Base-by-base conservation (phyloP, 2,888 invertebrate species). In the Lepidochrysops patricia region DNA sequence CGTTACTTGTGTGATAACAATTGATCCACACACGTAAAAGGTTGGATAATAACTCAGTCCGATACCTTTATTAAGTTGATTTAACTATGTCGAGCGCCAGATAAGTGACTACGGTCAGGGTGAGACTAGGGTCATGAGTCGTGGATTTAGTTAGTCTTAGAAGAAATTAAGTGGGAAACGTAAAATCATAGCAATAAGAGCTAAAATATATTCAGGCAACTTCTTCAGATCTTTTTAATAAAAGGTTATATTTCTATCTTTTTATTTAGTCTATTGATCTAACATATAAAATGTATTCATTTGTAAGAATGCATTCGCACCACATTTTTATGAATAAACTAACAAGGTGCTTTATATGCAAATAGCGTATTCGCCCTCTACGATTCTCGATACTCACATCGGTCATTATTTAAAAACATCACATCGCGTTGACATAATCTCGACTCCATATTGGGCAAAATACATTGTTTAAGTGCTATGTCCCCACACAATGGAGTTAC, bases 381-480 rank as follows among this genome's bases (percentile, higher is more conserved):
- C 74, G 70, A 77, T 78, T 79, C 76, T 71, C 68, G 72, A 76
- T 75, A 79, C 77, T 71, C 68, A 70, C 75, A 73, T 72, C 73
- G 73, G 72, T 76, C 77, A 77, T 82, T 83, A 82, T 84, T 85
- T 80, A 79, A 83, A 86, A 84, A 78, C 86, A 81, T 84, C 83
- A 83, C 84, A 85, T 74, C 67, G 32, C 80, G 77, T 82, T 82
- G 84, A 87, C 87, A 88, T 86, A 85, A 86, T 84, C 80, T 77
- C 80, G 76, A 74, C 75, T 71, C 86, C 86, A 79, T 85, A 87
- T 85, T 84, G 77, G 84, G 82, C 80, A 73, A 84, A 84, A 84
- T 80, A 87, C 87, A 85, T 82, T 84, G 86, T 85, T 83, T 73
- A 72, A 43, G 67, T 67, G 66, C 79, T 80, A 78, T 81, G 80